phyloP scores from a whole-genome alignment of 2,113 vertebrate species.

The Genyomyrus donnyi region DNA sequence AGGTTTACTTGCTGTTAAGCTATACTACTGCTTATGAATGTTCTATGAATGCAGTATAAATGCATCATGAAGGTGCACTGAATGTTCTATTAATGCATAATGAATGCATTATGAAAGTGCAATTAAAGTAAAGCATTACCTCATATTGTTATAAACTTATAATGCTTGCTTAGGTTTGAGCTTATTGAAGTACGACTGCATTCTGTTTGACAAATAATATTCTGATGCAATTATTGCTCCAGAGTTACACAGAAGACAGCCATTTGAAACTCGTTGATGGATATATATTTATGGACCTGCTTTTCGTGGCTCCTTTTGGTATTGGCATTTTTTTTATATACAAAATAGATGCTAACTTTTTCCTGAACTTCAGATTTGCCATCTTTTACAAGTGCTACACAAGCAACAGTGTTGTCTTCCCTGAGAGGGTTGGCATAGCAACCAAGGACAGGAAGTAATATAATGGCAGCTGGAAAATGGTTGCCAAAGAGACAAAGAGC shows the following conservation, averaged over 20 bases:
- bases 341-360: not conserved
- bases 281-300: not conserved
- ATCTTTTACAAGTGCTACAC: constrained; percentile 1
- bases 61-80: not conserved
- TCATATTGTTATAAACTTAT: not conserved
- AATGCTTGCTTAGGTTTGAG: not conserved
- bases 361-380: not conserved
- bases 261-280: not conserved
- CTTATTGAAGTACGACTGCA: not conserved
- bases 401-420: constrained; percentile 34
- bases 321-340: not conserved
- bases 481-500: constrained; percentile 38
- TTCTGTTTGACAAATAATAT: constrained; percentile 2
- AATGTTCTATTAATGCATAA: not conserved
- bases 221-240: not conserved
- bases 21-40: not conserved
- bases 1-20: not conserved
- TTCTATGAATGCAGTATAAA: not conserved
- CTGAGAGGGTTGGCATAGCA: constrained; percentile 74
- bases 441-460: constrained; percentile 62
- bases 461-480: constrained; percentile 48
- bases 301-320: not conserved
- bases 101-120: not conserved
- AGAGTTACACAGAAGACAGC: not conserved
- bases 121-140: not conserved